These are phyloP conservation scores for Chaetodon auriga DNA, from an alignment of 2,113 vertebrate species.

Conservation along the genomic window DNA sequence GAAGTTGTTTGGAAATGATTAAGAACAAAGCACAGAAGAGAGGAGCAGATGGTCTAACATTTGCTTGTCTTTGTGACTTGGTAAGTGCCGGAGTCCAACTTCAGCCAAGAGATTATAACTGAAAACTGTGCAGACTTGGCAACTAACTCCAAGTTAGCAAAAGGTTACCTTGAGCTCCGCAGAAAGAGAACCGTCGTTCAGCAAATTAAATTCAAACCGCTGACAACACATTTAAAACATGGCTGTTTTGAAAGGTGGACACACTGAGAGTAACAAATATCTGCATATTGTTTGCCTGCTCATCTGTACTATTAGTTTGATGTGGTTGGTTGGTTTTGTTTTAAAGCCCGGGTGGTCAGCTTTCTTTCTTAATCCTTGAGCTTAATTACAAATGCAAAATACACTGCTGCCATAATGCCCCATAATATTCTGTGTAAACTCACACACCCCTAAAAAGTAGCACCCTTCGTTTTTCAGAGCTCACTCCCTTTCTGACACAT, in stretches of 20 bases:
- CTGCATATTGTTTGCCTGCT: background rate
- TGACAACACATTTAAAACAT: background rate
- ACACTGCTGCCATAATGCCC: background rate
- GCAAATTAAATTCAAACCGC: background rate
- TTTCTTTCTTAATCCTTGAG: background rate
- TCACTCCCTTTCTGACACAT: background rate
- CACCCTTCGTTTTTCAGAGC: background rate
- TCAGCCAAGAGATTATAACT: background rate
- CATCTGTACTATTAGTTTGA: background rate
- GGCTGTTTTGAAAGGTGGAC: background rate
- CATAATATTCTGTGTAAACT: background rate
- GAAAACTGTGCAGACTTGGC: background rate
- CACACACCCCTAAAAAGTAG: background rate
- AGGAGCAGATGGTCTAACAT: background rate
- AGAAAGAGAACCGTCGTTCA: background rate
- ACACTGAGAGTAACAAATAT: background rate
- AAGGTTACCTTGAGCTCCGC: background rate
- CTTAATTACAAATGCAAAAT: constrained; percentile 14
- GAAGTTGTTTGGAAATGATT: background rate
- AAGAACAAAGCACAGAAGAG: background rate
- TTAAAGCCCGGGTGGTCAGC: background rate
- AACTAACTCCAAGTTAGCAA: background rate
- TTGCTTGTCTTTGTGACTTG: background rate
- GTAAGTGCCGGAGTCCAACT: background rate
- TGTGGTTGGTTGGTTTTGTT: background rate